A percentile compares a stretch with the other conserved stretches of the same genome.
These are phyloP conservation scores for Sebastes taczanowskii DNA, from an alignment of 2,797 vertebrate species.

Conservation along the genomic window DNA sequence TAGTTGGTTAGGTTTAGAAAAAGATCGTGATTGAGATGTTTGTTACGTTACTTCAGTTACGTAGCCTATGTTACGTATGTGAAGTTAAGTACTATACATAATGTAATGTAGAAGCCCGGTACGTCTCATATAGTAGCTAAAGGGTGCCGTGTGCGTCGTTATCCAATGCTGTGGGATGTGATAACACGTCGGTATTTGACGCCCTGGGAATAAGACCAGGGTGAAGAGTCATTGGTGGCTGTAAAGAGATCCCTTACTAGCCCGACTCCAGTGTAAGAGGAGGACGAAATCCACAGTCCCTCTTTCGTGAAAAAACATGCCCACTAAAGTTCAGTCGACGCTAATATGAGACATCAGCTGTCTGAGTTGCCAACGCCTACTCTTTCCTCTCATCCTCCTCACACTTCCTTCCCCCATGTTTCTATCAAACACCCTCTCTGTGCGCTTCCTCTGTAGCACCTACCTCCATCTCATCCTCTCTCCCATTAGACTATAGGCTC, in stretches of 20 bases:
- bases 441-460: slow-evolving; percentile 37
- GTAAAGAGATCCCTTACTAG: neutral
- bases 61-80: no score
- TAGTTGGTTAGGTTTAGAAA: no score
- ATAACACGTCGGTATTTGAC: neutral
- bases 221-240: neutral
- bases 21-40: no score
- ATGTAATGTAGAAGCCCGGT: neutral
- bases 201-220: neutral
- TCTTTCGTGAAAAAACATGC: neutral
- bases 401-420: slow-evolving; percentile 39
- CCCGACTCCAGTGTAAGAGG: neutral
- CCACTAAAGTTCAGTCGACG: neutral
- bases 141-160: neutral
- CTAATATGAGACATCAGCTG: neutral
- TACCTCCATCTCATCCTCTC: slow-evolving; percentile 32
- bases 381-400: slow-evolving; percentile 48
- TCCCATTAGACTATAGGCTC: slow-evolving; percentile 45
- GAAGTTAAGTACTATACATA: no score
- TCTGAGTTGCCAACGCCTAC: slow-evolving; percentile 24
- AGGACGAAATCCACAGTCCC: neutral
- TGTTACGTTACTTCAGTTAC: no score
- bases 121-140: neutral
- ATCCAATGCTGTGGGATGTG: neutral
- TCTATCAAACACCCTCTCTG: slow-evolving; percentile 40